Base-by-base conservation (phyloP, 2,113 vertebrate species). In the Xerus inauris region DNA sequence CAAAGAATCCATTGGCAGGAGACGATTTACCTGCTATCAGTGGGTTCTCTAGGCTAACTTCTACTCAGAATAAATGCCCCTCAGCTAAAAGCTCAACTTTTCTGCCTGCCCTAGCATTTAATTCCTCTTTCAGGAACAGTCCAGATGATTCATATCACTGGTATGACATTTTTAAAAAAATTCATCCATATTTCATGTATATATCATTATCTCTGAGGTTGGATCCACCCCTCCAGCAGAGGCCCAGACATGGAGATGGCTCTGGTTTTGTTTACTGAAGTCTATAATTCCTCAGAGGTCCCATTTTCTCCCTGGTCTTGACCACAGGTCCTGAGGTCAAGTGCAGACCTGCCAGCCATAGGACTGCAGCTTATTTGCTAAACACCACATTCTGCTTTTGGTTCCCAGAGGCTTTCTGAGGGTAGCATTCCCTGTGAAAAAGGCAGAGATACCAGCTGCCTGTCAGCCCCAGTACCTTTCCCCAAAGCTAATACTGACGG, bases 111-210 rank as follows among this genome's bases (percentile, higher is more conserved):
- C 72, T 91, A 83, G 64, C 26, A 65, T 59, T 94, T 64, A 91
- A 67, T 76, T 87, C 10, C 28, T 82, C 65, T 73, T 96, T 88
- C 8, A 30, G 67, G 92, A 96, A 64, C 10, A 87, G 64, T 85
- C n/a, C 9, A 71, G 35, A 95, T 81, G 57, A 45, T 95, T 42
- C 38, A 6, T 47, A 71, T 67, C 5, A 38, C 45, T 87, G 22
- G 11, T 14, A 35, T 80, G 69, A 62, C 32, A 62, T 67, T 75
- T 17, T 86, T 30, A 26, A 8, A 20, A 72, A 28, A 83, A 71
- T n/a, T 84, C 13, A 87, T 86, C 12, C 24, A 38, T 51, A 26
- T 40, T 38, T 72, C 57, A 92, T 51, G 13, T 24, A 32, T 8
- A 0, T 38, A 47, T 67, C 38, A 76, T 71, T 62, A 65, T 54